These are phyloP conservation scores for Siniperca scherzeri DNA, from an alignment of 2,797 vertebrate species.

Conservation along the genomic window DNA sequence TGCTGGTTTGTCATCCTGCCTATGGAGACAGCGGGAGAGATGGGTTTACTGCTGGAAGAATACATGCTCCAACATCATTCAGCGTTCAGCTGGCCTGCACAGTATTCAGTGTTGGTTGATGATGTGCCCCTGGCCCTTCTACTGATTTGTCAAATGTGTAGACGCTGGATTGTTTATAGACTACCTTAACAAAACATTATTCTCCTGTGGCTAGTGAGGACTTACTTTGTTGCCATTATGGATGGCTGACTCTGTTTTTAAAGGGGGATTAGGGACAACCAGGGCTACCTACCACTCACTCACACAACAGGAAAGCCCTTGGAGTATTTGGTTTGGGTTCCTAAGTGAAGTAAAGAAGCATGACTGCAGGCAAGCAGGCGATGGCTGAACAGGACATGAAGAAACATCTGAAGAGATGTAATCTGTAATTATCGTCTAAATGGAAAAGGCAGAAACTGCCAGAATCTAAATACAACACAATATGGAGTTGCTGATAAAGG, in stretches of 20 bases:
- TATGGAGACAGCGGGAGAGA: conserved; percentile 48
- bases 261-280: conserved; percentile 7
- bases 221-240: conserved; percentile 5
- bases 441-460: conserved; percentile 24
- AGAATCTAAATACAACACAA: conserved; percentile 25
- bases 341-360: conserved; percentile 33
- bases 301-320: conserved; percentile 30
- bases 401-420: conserved; percentile 52
- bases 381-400: conserved; percentile 49
- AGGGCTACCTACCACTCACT: conserved; percentile 28
- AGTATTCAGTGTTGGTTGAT: background rate
- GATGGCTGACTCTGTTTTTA: conserved; percentile 2
- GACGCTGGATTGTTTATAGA: conserved; percentile 14
- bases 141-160: conserved; percentile 27
- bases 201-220: background rate
- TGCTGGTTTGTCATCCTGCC: conserved; percentile 86
- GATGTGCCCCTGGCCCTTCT: background rate
- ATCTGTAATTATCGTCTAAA: conserved; percentile 52
- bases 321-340: conserved; percentile 40
- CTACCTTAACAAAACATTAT: conserved; percentile 27
- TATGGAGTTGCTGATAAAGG: conserved; percentile 20
- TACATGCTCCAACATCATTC: background rate
- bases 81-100: background rate
- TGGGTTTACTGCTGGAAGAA: background rate
- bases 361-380: conserved; percentile 41